A percentile compares a stretch with the other conserved stretches of the same genome.
These are phyloP conservation scores for Malachius bipustulatus DNA, from an alignment of 2,888 invertebrate genomes.

Conservation along the genomic window DNA sequence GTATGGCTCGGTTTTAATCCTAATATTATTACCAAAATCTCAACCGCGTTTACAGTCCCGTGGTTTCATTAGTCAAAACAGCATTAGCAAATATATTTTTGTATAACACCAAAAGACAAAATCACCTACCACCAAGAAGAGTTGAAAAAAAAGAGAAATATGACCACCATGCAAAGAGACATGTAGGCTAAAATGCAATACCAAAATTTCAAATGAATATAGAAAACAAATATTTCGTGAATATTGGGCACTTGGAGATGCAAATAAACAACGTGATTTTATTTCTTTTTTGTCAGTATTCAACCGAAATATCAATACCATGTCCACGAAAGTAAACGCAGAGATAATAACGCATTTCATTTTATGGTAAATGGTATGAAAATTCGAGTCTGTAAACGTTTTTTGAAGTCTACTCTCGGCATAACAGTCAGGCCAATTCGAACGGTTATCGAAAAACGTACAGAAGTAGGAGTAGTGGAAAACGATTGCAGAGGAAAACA, in stretches of 20 bases:
- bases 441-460: constrained; percentile 16
- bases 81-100: too few relatives aligned
- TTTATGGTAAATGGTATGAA: constrained; percentile 12
- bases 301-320: too few relatives aligned
- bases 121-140: too few relatives aligned
- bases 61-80: too few relatives aligned
- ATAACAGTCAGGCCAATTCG: constrained; percentile 15
- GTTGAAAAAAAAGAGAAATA: background rate
- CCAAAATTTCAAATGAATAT: constrained; percentile 15
- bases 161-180: constrained; percentile 12
- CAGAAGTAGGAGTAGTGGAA: constrained; percentile 12
- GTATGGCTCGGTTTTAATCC: too few relatives aligned
- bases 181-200: constrained; percentile 19
- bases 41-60: too few relatives aligned
- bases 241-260: constrained; percentile 16
- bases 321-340: constrained; percentile 13
- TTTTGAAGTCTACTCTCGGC: constrained; percentile 15
- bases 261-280: constrained; percentile 17
- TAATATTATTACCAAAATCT: too few relatives aligned
- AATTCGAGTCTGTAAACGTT: constrained; percentile 15
- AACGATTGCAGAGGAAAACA: constrained; percentile 21
- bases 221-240: constrained; percentile 15
- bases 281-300: too few relatives aligned
- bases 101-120: too few relatives aligned
- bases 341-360: constrained; percentile 15